Evolutionary conservation across 2,113 vertebrate genomes (phyloP), one percentile per base, ranked within the genome.

Genomic region (Uria lomvia): DNA sequence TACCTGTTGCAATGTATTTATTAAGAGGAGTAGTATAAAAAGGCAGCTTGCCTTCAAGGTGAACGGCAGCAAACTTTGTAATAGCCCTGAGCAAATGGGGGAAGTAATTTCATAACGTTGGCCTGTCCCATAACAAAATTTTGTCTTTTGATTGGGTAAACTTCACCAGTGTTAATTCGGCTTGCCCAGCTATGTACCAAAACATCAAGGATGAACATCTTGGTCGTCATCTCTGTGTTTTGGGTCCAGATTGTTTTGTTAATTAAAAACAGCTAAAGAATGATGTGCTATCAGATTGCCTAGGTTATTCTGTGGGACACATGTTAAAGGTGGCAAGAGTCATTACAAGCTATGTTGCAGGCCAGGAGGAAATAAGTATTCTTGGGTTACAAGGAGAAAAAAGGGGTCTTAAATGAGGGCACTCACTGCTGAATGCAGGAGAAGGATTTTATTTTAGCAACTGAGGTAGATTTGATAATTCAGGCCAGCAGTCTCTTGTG

Each of bases 371-470:
- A 82, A 2, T 60, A 84, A 50, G 30, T 88, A 14, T 91, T 87
- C 26, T 45, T 75, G 65, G 27, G 55, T 86, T 93, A 67, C 19
- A 66, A 47, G 45, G 74, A 55, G 12, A 56, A 45, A 68, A 77
- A 87, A 63, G 21, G 24, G 59, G 30, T n/a, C 23, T 67, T 95
- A 77, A 95, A 94, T 74, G 75, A 88, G 95, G 86, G 8, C 91
- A 92, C 4, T 88, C 30, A 21, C 14, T 92, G 42, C 60, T 95
- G 84, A 92, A 62, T 88, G 56, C 42, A 74, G 77, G 60, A 88
- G 73, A 72, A 81, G 45, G 36, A 42, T 86, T 88, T 90, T 92
- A 95, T 95, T 95, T 95, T 95, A 96, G 92, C 18, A 70, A 14
- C 68, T 75, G 70, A 87, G 87, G 84, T 88, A 88, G 59, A 82